Conservation (phyloP, 1,140 invertebrate species). For the Dinothrombium tinctorium region DNA sequence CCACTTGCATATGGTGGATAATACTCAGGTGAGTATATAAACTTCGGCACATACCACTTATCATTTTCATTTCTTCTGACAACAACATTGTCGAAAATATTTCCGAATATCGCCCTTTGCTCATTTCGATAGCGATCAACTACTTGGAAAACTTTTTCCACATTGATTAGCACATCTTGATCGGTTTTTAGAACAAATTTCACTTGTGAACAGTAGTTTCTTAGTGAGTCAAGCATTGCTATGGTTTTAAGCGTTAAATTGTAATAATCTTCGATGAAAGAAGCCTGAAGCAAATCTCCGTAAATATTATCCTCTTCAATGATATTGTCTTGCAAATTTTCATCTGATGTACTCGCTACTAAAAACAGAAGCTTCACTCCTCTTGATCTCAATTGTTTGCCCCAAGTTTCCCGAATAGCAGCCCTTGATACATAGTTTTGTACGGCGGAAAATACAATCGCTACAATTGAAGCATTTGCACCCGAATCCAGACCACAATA, state of each 20-base stretch:
- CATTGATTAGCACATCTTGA: slow-evolving; percentile 58
- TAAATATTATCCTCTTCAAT: slow-evolving; percentile 12
- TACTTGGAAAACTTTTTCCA: too few species aligned
- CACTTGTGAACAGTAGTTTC: slow-evolving; percentile 32
- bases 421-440: slow-evolving; percentile 33
- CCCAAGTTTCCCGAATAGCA: slow-evolving; percentile 60
- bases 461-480: slow-evolving; percentile 25
- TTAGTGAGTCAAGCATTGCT: slow-evolving; percentile 25
- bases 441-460: slow-evolving; percentile 45
- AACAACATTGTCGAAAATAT: too few species aligned
- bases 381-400: slow-evolving; percentile 16
- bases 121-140: too few species aligned
- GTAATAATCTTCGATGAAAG: slow-evolving; percentile 20
- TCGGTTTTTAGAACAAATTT: slow-evolving; percentile 55
- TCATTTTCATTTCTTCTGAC: too few species aligned
- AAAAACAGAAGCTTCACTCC: slow-evolving; percentile 14
- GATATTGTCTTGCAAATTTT: slow-evolving; percentile 7
- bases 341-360: slow-evolving; percentile 7
- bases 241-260: slow-evolving; percentile 21
- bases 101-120: too few species aligned
- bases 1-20: too few species aligned
- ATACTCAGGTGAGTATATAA: too few species aligned
- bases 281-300: slow-evolving; percentile 15
- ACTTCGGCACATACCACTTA: too few species aligned
- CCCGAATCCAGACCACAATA: slow-evolving; percentile 11